Percentiles rank a stretch among this genome's conserved stretches.
Conservation (phyloP, 2,797 vertebrate genomes). For the Alca torda region DNA sequence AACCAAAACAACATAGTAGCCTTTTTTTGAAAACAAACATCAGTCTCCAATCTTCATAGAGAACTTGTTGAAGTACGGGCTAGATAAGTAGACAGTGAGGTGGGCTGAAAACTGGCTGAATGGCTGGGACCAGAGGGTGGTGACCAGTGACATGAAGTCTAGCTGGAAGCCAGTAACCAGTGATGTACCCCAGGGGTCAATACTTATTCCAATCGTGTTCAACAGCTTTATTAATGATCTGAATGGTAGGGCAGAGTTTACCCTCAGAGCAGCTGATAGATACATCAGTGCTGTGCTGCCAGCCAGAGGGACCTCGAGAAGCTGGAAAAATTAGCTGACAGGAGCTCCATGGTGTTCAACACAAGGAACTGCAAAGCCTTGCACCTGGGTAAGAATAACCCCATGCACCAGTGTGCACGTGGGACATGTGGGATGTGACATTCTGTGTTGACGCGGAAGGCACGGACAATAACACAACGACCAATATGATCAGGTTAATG, state of each 20-base stretch:
- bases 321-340: neutral
- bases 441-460: too few species aligned
- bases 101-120: neutral
- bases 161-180: neutral
- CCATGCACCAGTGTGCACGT: neutral
- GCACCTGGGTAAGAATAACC: neutral
- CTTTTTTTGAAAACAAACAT: neutral
- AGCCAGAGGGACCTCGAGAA: neutral
- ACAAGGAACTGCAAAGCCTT: neutral
- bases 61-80: neutral
- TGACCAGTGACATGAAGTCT: neutral
- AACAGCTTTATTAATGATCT: neutral
- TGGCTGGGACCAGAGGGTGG: neutral
- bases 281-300: neutral
- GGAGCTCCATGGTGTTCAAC: neutral
- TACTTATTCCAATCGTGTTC: neutral
- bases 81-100: neutral
- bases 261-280: neutral
- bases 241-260: neutral
- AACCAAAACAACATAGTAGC: accelerated
- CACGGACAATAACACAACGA: too few species aligned
- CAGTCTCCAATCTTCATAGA: neutral
- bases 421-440: too few species aligned
- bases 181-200: neutral
- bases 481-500: too few species aligned